Conservation (phyloP, 2,113 vertebrate species). For the Dermatemys mawii region DNA sequence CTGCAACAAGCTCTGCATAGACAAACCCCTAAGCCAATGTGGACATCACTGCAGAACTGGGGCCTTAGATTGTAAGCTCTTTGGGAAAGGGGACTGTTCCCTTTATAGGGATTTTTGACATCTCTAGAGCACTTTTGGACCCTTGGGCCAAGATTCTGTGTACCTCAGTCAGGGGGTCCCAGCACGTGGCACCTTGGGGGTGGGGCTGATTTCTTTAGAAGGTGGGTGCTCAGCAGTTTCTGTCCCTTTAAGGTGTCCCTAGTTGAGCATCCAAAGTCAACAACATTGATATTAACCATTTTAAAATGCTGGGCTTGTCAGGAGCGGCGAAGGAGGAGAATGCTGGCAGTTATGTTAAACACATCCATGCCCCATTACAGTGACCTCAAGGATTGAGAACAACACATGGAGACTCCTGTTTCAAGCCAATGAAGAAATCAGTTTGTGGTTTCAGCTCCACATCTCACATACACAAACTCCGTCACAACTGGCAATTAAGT, state of each 20-base stretch:
- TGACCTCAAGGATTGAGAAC: neutral
- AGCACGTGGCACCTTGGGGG: neutral
- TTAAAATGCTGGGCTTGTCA: neutral
- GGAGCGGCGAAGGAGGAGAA: neutral
- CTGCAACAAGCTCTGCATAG: neutral
- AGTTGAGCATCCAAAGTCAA: neutral
- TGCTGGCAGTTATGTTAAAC: neutral
- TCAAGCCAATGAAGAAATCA: neutral
- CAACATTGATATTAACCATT: neutral
- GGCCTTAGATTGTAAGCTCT: neutral
- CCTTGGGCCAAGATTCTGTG: neutral
- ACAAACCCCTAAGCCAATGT: neutral
- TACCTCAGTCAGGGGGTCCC: neutral
- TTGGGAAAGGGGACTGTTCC: neutral
- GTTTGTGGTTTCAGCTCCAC: neutral
- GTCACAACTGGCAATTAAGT: neutral
- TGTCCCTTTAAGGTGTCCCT: neutral
- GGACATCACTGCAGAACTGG: neutral
- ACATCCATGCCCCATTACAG: neutral
- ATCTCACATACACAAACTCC: accelerated
- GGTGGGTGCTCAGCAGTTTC: neutral
- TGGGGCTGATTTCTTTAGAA: neutral
- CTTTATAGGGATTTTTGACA: neutral
- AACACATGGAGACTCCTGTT: neutral
- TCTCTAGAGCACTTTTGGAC: neutral